Base-by-base conservation (phyloP, 2,113 vertebrate genomes). In the Toxostoma redivivum region DNA sequence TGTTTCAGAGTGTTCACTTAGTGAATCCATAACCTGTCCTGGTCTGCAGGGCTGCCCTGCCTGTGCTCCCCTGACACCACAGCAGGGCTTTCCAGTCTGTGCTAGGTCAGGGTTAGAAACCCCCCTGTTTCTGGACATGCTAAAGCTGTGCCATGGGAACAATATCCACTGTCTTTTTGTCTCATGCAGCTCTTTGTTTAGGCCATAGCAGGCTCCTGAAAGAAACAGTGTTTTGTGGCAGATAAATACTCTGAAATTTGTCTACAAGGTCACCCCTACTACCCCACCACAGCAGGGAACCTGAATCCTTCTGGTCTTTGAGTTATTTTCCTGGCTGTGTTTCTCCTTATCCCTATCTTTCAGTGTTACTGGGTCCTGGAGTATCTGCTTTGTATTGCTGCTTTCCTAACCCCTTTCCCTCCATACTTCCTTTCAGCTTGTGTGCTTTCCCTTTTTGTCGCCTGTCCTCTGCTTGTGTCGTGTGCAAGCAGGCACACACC, bases 1-100 rank as follows among this genome's bases (percentile, higher is more conserved):
- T 16, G 51, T 90, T 91, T 90, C 56, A 88, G 92, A 93, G 84
- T 78, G 77, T 80, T 96, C 70, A 47, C 44, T 78, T 72, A 83
- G 54, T 38, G 80, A 90, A 93, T 89, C 66, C 57, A 48, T 95
- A 77, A 76, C 23, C 85, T 58, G 31, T 73, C 61, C 64, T 15
- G 2, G 22, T 56, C 77, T 50, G 3, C 5, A 60, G 69, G 60
- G 69, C 53, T 85, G 53, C 70, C 50, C 77, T 60, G 80, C 4
- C 1, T 61, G 65, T 82, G 51, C 8, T 61, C 74, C 66, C 38
- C 45, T 25, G 70, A 25, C 47, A 69, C 47, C 48, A 58, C 6
- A 21, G 3, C 42, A 72, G 11, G 12, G 25, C 54, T 91, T 86
- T 44, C 56, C n/a, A 53, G 57, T 44, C 72, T 57, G 8, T 60